Evolutionary conservation across 1,140 invertebrate genomes (phyloP).

Genomic region (Drosophila nigromelanica): DNA sequence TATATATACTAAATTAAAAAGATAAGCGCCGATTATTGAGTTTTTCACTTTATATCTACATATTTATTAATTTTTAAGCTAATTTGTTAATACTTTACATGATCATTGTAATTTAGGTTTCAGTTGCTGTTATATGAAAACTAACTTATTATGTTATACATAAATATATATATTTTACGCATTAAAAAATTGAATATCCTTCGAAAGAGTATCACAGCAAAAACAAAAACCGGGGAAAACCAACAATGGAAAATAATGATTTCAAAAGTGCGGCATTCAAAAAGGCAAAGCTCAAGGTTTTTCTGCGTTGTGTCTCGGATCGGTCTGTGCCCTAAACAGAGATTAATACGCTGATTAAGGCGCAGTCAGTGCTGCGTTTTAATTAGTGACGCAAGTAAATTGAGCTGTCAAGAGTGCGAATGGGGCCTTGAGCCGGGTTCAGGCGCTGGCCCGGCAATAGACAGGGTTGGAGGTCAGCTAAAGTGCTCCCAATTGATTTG

Average conservation of each 20-base stretch:
- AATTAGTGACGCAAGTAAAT: slow-evolving; percentile 56
- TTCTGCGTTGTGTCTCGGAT: slow-evolving; percentile 29
- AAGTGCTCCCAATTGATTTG: slow-evolving; percentile 45
- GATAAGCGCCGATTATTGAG: too few species aligned
- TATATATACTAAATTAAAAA: too few species aligned
- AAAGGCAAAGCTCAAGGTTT: slow-evolving; percentile 9
- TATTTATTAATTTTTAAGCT: too few species aligned
- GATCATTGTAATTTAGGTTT: too few species aligned
- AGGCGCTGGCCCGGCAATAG: slow-evolving; percentile 1
- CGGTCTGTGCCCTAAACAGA: slow-evolving; percentile 44
- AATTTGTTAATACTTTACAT: too few species aligned
- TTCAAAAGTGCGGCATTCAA: slow-evolving; percentile 45
- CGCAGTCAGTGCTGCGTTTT: slow-evolving; percentile 52
- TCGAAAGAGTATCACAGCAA: background rate
- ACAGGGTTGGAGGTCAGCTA: slow-evolving; percentile 6
- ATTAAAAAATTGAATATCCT: background rate
- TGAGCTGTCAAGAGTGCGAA: slow-evolving; percentile 70
- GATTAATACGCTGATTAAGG: slow-evolving; percentile 76
- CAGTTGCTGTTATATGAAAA: too few species aligned
- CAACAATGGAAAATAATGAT: slow-evolving; percentile 5
- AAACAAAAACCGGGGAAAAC: too few species aligned
- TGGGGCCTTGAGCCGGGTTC: slow-evolving; percentile 50
- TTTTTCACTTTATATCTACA: too few species aligned
- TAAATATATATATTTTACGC: too few species aligned
- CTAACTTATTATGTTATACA: too few species aligned